Conservation (phyloP, 2,888 invertebrate species). For the Bembecia ichneumoniformis region DNA sequence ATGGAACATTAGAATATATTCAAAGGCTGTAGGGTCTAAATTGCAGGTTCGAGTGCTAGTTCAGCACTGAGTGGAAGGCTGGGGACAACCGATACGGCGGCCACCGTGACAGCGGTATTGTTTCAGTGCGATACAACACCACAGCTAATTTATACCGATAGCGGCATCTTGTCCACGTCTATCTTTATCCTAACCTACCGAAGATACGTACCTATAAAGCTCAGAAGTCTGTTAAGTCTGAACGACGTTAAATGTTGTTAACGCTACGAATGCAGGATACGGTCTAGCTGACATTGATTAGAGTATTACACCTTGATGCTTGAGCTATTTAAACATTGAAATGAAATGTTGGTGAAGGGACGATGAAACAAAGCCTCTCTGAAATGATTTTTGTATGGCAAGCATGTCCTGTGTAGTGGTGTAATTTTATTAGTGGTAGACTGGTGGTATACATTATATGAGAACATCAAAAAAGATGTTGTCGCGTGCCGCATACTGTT, state of each 20-base stretch:
- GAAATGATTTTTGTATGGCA: slow-evolving; percentile 28
- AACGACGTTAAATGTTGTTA: no score
- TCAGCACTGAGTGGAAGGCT: slow-evolving; percentile 36
- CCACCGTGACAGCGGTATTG: slow-evolving; percentile 61
- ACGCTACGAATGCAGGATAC: no score
- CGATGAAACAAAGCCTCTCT: background rate
- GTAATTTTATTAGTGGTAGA: slow-evolving; percentile 52
- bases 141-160: slow-evolving; percentile 62
- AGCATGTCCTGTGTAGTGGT: slow-evolving; percentile 44
- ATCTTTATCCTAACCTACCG: slow-evolving; percentile 20
- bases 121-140: slow-evolving; percentile 47
- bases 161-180: slow-evolving; percentile 44
- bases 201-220: background rate
- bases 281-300: no score
- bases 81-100: slow-evolving; percentile 43
- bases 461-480: slow-evolving; percentile 58
- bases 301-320: no score
- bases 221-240: background rate
- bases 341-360: no score
- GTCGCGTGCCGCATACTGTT: slow-evolving; percentile 39
- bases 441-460: slow-evolving; percentile 19
- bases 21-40: slow-evolving; percentile 19
- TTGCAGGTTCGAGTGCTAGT: slow-evolving; percentile 9
- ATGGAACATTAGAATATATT: slow-evolving; percentile 23
- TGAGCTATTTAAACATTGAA: no score